Percentiles rank a stretch among this genome's conserved stretches.
These are phyloP conservation scores for Myotis vivesi DNA, from an alignment of 2,797 vertebrate species.

Conservation along the genomic window DNA sequence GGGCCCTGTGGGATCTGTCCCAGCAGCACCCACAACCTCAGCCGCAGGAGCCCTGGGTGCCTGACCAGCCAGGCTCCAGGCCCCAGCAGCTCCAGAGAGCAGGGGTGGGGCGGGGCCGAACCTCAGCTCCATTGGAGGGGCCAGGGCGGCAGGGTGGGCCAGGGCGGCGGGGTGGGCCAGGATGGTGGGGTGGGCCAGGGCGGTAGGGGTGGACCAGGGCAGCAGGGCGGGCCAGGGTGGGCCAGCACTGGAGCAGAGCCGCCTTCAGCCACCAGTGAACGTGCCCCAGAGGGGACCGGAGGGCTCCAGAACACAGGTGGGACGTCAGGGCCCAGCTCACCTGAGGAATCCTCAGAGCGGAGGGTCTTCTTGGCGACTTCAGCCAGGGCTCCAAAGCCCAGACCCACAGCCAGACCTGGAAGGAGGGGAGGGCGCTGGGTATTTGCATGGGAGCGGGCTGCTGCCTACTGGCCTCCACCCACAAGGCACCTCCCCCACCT, in stretches of 20 bases:
- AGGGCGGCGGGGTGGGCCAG: background rate
- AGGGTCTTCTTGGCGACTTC: slow-evolving; percentile 98
- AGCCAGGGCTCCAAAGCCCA: slow-evolving; percentile 95
- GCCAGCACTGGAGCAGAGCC: accelerated
- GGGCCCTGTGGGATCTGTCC: background rate
- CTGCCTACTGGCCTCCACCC: background rate
- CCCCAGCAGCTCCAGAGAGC: accelerated
- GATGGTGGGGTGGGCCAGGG: background rate
- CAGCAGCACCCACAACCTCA: background rate
- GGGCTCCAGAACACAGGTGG: background rate
- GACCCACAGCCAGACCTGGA: slow-evolving; percentile 94
- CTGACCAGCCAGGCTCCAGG: background rate
- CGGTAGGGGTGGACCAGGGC: background rate
- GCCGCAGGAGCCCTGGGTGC: background rate
- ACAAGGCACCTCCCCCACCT: background rate
- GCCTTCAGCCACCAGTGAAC: background rate
- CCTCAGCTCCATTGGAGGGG: background rate
- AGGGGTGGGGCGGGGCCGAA: background rate
- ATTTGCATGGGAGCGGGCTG: accelerated
- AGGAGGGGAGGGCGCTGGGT: background rate
- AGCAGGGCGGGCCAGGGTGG: background rate
- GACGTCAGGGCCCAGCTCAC: slow-evolving; percentile 78
- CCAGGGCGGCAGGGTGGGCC: background rate
- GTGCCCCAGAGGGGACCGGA: background rate
- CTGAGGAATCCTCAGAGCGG: slow-evolving; percentile 85